A percentile compares a stretch with the other conserved stretches of the same genome.
phyloP scores from a whole-genome alignment of 2,888 invertebrate species.

The Eristalis pertinax region DNA sequence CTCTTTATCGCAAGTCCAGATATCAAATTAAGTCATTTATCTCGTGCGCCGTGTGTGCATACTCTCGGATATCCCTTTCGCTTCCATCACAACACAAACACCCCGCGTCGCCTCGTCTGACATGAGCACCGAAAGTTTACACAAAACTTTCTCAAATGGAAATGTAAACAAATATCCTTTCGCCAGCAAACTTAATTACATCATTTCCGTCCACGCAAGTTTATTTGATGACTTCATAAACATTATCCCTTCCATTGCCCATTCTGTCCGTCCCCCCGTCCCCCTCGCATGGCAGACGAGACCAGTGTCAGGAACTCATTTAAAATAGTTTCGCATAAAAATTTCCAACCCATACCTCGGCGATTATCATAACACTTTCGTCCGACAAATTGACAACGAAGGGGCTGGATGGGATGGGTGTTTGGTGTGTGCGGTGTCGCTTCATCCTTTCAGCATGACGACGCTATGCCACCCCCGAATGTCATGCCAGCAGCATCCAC shows the following conservation, averaged over 20 bases:
- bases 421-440: not conserved
- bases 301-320: slow-evolving; percentile 13
- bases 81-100: not conserved
- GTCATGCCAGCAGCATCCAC: not conserved
- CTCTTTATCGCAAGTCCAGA: not conserved
- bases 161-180: slow-evolving; percentile 27
- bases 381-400: slow-evolving; percentile 55
- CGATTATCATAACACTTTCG: slow-evolving; percentile 50
- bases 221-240: slow-evolving; percentile 45
- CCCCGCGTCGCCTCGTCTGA: not conserved
- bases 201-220: slow-evolving; percentile 25
- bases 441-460: slow-evolving; percentile 5
- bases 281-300: not conserved
- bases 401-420: not conserved
- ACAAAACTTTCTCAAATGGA: not conserved
- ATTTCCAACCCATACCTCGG: slow-evolving; percentile 21
- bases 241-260: slow-evolving; percentile 18
- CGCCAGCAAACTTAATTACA: slow-evolving; percentile 33
- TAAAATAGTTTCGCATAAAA: slow-evolving; percentile 47
- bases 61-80: not conserved
- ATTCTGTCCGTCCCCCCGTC: not conserved
- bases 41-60: not conserved
- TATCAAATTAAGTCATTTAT: not conserved
- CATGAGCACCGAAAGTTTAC: not conserved
- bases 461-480: not conserved